Base-by-base conservation (phyloP, 1,140 invertebrate species). In the Pararge aegeria region DNA sequence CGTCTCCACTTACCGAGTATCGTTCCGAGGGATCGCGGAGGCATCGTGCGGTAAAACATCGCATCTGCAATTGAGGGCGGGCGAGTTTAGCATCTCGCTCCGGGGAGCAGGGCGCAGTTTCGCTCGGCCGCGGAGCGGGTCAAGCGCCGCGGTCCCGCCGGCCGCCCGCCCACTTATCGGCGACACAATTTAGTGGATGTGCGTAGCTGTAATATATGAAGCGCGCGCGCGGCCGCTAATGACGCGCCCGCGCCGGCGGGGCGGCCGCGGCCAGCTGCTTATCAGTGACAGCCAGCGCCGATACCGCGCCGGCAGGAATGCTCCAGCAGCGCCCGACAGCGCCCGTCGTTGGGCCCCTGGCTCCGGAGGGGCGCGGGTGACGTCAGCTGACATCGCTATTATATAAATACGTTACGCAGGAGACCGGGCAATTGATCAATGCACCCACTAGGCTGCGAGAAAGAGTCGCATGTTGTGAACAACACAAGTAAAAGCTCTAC, bases 111-210 rank as follows among this genome's bases (percentile, higher is more conserved):
- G 42, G 40, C 64, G 2, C 7, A 20, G 48, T 42, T 62, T 51
- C 9, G 6, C 1, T 21, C n/a, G 34, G 0, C 10, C 9, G 10
- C 6, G 18, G 16, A 16, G 6, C 7, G 53, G n/a, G 24, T 20
- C 16, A 48, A 50, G 42, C 40, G 38, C 30, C 48, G 56, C 46
- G 34, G 19, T 34, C 40, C n/a, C 52, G 44, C 7, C 16, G 40
- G 62, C 71, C 75, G 61, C 78, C 64, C 83, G 83, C 83, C 80
- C 80, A 83, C 80, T 86, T 83, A 83, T 83, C 80, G 76, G 71
- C 58, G 67, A 66, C 73, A 82, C 80, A 82, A 82, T 83, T 82
- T 81, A 81, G 70, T 76, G 77, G 80, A 80, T 85, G 77, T 75
- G 75, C 67, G 70, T 76, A 77, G 70, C 66, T 78, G 75, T 81